Conservation (phyloP, 2,888 invertebrate genomes). For the Athrips mouffetella region DNA sequence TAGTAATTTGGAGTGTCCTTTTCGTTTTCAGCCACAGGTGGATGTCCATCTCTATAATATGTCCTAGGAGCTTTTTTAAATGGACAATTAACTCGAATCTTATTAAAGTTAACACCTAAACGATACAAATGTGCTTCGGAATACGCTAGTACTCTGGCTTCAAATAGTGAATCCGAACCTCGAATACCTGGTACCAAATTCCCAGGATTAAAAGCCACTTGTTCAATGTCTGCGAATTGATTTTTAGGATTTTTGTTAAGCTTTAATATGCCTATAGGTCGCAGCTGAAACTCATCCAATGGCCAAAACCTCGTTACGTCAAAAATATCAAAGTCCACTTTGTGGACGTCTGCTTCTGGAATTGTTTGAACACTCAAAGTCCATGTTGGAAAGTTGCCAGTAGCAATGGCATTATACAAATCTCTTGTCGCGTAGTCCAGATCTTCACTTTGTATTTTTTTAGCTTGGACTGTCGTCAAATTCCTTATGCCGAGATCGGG, state of each 20-base stretch:
- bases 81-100: slow-evolving; percentile 96
- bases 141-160: slow-evolving; percentile 90
- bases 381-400: slow-evolving; percentile 84
- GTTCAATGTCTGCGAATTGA: slow-evolving; percentile 93
- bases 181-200: slow-evolving; percentile 92
- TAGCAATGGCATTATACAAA: slow-evolving; percentile 86
- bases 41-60: slow-evolving; percentile 92
- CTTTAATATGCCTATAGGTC: slow-evolving; percentile 87
- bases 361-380: slow-evolving; percentile 87
- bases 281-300: slow-evolving; percentile 83
- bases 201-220: slow-evolving; percentile 89
- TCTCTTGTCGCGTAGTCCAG: background rate
- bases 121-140: slow-evolving; percentile 90
- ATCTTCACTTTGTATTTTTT: background rate
- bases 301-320: slow-evolving; percentile 93
- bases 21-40: slow-evolving; percentile 87
- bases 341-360: slow-evolving; percentile 87
- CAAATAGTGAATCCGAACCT: slow-evolving; percentile 92
- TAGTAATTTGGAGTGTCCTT: slow-evolving; percentile 94
- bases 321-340: slow-evolving; percentile 88
- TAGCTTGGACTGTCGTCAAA: background rate
- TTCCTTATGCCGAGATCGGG: slow-evolving; percentile 89
- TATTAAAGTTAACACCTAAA: slow-evolving; percentile 93
- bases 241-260: slow-evolving; percentile 90
- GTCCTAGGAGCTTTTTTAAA: slow-evolving; percentile 80